Base-by-base conservation (phyloP, 2,888 invertebrate species). In the Polymixis lichenea region DNA sequence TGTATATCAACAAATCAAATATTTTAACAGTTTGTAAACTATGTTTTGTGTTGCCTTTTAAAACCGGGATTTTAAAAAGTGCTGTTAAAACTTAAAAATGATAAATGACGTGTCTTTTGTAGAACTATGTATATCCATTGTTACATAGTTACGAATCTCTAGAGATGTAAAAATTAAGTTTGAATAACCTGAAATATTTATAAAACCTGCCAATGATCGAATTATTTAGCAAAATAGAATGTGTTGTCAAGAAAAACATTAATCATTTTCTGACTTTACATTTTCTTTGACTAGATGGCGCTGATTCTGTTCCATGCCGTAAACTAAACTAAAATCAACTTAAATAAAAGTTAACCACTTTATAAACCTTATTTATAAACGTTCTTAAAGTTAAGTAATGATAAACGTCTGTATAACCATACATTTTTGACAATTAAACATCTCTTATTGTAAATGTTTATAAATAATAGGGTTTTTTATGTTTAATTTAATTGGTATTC, bases 141-240 rank as follows among this genome's bases (percentile, higher is more conserved):
- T 80, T 83, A 64, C 4, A 22, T 25, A 43, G 56, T 80, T 83
- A 68, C 38, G 32, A 67, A 49, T 60, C 8, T 71, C 58, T 65
- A 68, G n/a, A 53, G 19, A 60, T 65, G 61, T 53, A 51, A 56
- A 53, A 68, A 62, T 83, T 83, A 72, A 49, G 79, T 80, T 83
- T 43, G n/a, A 25, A 5, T 25, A 5, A 22, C 43, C 43, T 80
- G 22, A 74, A 81, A 74, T 80, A 64, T 82, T 60, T 77, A 76
- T 28, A 22, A 58, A 58, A 38, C 25, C 17, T 28, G 22, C 25
- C 32, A 46, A 32, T 25, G 13, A 32, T 51, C 0, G 43, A 9
- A 22, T 2, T 6, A 55, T 8, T 8, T 19, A 58, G n/a, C 9
- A 32, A 75, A 66, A n/a, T 22, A 17, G 43, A 66, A 28, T 66